These are phyloP conservation scores for Caerostris darwini DNA, from an alignment of 1,140 invertebrate species.

Conservation along the genomic window DNA sequence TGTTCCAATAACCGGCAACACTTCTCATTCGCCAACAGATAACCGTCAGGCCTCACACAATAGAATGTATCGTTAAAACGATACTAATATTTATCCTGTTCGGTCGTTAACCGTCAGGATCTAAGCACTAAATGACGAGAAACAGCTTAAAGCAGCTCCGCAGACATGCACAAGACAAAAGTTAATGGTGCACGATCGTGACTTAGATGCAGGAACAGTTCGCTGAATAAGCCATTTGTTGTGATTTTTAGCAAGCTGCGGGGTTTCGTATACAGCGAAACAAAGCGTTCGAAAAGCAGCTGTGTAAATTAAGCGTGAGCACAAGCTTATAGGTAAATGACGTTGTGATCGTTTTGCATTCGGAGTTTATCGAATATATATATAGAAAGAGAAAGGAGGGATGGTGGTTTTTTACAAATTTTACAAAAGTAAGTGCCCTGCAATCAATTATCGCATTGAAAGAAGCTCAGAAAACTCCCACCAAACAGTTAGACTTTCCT, in stretches of 20 bases:
- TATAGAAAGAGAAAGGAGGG: not conserved
- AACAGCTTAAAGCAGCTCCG: not conserved
- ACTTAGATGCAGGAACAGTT: not conserved
- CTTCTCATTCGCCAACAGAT: too few relatives aligned
- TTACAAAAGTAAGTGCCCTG: too few relatives aligned
- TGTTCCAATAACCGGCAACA: too few relatives aligned
- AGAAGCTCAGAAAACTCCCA: too few relatives aligned
- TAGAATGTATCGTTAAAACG: not conserved
- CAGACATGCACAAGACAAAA: slow-evolving; percentile 17
- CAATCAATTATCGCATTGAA: too few relatives aligned
- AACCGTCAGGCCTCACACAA: too few relatives aligned
- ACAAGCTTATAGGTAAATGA: not conserved
- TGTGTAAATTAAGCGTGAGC: slow-evolving; percentile 13
- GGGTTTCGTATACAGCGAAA: not conserved
- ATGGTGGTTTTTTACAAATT: not conserved
- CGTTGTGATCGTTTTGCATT: not conserved
- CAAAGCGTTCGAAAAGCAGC: slow-evolving; percentile 1
- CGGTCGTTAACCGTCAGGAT: not conserved
- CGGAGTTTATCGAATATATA: not conserved
- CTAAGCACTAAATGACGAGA: not conserved
- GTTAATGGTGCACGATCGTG: not conserved
- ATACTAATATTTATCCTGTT: not conserved
- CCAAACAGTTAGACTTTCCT: too few relatives aligned
- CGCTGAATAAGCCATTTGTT: slow-evolving; percentile 8
- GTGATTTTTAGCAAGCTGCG: slow-evolving; percentile 38